phyloP scores from a whole-genome alignment of 2,888 invertebrate genomes.

The Erynnis tages region DNA sequence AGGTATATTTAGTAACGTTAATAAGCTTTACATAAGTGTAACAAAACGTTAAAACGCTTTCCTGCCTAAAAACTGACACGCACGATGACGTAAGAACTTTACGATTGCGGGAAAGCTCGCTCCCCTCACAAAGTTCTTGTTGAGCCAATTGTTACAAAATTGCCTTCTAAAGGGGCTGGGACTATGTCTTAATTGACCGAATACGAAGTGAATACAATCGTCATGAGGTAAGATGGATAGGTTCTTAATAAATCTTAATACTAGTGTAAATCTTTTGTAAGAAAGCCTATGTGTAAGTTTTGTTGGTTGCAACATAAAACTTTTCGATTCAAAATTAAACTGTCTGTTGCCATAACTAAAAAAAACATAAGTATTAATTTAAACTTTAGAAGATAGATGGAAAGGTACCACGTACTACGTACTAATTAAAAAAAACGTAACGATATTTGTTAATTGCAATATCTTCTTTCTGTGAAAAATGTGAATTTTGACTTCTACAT shows the following conservation, averaged over 20 bases:
- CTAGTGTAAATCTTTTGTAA: neutral
- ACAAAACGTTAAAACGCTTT: no score
- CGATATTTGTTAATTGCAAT: no score
- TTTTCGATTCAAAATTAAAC: no score
- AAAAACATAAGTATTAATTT: no score
- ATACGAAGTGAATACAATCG: conserved; percentile 16
- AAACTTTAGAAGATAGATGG: no score
- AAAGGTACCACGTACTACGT: no score
- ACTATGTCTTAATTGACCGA: conserved; percentile 63
- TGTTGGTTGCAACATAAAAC: neutral
- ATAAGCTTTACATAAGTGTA: no score
- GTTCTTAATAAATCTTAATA: conserved; percentile 2
- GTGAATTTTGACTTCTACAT: no score
- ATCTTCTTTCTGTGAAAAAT: no score
- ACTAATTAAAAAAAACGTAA: no score
- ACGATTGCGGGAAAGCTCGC: conserved; percentile 51
- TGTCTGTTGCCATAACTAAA: no score
- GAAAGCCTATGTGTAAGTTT: neutral
- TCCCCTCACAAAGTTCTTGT: conserved; percentile 54
- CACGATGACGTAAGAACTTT: conserved; percentile 8
- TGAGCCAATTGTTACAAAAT: conserved; percentile 72
- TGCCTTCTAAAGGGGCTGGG: conserved; percentile 63
- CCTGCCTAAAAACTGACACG: neutral
- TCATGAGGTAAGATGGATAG: conserved; percentile 13
- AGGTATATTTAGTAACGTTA: no score